Base-by-base conservation (phyloP, 2,888 invertebrate species). In the Caradrina clavipalpis region DNA sequence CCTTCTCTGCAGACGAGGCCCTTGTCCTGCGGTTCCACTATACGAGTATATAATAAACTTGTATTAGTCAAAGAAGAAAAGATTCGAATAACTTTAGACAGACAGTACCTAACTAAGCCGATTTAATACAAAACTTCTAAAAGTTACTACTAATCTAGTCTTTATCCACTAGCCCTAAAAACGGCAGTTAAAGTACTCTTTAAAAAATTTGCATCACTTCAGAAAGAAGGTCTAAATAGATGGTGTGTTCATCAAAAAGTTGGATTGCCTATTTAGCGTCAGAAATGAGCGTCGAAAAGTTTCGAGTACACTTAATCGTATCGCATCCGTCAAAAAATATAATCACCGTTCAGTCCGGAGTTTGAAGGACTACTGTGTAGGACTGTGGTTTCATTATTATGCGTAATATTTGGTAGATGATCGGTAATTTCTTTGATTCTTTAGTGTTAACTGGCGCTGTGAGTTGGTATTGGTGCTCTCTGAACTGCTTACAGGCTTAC, bases 191-290 rank as follows among this genome's bases (percentile, higher is more conserved):
- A 69, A 69, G 50, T 31, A 62, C 54, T 68, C 51, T 57, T 17
- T 1, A 19, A 62, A 51, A 47, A 73, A 58, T 53, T 70, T 59
- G 45, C 50, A 54, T 60, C 39, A 67, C 21, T 22, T 63, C 31
- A 26, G 21, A 62, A 74, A 67, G 39, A 54, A 56, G 45, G 55
- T 45, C 56, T 56, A 63, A 77, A 74, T 78, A 53, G 84, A 83
- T 84, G 77, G 83, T 72, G 75, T 70, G 78, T 74, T 82, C 86
- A 88, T 88, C 87, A 89, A 82, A 88, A 89, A 89, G 88, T 89
- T 89, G 85, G 73, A 89, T 89, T 88, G 88, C 86, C 87, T 89
- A 85, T 86, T 89, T 88, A 85, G 86, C 83, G 71, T 53, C 81
- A 81, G 80, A 84, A 82, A 85, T 81, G 83, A 84, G 82, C 73